These are phyloP conservation scores for Xerus inauris DNA, from an alignment of 2,113 vertebrate species.

Conservation along the genomic window DNA sequence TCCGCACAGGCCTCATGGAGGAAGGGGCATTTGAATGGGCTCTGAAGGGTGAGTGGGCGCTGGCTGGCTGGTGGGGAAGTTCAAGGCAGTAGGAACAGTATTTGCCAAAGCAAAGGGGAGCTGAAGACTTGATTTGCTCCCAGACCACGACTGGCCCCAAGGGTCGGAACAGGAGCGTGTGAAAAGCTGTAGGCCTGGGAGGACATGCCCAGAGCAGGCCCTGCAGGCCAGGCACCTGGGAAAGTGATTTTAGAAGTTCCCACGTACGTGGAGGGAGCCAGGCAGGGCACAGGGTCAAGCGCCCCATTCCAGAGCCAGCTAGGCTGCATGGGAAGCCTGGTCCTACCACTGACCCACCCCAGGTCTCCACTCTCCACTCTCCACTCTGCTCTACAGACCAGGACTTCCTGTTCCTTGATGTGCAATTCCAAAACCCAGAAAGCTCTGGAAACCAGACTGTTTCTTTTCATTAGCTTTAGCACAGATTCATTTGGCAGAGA, in stretches of 20 bases:
- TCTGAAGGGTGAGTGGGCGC: constrained; percentile 7
- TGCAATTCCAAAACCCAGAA: background rate
- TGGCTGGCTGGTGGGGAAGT: background rate
- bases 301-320: too few species aligned
- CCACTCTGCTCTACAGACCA: background rate
- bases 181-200: background rate
- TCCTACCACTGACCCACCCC: background rate
- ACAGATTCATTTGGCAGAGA: background rate
- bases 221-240: background rate
- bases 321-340: background rate
- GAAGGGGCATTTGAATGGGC: background rate
- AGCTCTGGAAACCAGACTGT: background rate
- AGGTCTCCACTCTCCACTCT: background rate
- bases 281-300: rapidly evolving
- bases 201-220: background rate
- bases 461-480: background rate
- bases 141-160: background rate
- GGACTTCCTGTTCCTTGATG: background rate
- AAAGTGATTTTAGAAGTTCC: background rate
- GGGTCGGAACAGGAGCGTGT: too few species aligned
- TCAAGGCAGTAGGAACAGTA: background rate
- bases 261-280: rapidly evolving
- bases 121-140: background rate
- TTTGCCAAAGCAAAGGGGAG: background rate
- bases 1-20: background rate